Evolutionary conservation across 2,888 invertebrate genomes (phyloP).

Genomic region (Platycheirus rosarum): DNA sequence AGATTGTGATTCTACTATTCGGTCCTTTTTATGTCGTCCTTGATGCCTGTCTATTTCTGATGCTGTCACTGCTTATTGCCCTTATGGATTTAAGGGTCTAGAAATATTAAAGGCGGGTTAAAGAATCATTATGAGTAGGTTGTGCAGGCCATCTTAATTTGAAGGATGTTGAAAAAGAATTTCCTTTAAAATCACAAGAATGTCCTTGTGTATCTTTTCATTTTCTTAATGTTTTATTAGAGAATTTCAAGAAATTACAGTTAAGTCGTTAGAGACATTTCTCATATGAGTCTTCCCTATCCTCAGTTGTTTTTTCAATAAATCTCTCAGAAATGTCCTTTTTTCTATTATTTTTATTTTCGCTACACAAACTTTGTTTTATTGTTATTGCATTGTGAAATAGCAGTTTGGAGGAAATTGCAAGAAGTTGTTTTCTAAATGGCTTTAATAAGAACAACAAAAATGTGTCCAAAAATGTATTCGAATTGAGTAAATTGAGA

Average conservation of each 20-base stretch:
- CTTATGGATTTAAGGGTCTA: conserved; percentile 11
- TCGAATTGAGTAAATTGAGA: too few species aligned
- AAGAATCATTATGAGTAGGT: conserved; percentile 52
- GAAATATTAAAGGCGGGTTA: conserved; percentile 7
- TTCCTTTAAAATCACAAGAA: conserved; percentile 18
- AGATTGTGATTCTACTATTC: conserved; percentile 43
- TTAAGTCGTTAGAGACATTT: not conserved
- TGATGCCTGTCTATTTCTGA: not conserved
- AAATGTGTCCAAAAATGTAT: too few species aligned
- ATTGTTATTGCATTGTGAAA: conserved; percentile 28
- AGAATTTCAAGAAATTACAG: not conserved
- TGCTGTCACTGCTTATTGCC: not conserved
- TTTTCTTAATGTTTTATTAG: conserved; percentile 23
- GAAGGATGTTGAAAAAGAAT: not conserved
- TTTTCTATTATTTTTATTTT: not conserved
- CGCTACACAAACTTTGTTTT: conserved; percentile 5
- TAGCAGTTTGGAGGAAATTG: conserved; percentile 4
- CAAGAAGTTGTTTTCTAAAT: too few species aligned
- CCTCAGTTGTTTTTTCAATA: too few species aligned
- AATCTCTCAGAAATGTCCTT: too few species aligned
- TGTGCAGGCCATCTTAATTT: not conserved
- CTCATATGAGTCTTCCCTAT: too few species aligned
- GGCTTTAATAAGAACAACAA: too few species aligned
- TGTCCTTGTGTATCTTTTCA: conserved; percentile 22
- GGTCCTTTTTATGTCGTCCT: conserved; percentile 12